Evolutionary conservation across 1,140 invertebrate genomes (phyloP).

Genomic region (Eriocheir sinensis): DNA sequence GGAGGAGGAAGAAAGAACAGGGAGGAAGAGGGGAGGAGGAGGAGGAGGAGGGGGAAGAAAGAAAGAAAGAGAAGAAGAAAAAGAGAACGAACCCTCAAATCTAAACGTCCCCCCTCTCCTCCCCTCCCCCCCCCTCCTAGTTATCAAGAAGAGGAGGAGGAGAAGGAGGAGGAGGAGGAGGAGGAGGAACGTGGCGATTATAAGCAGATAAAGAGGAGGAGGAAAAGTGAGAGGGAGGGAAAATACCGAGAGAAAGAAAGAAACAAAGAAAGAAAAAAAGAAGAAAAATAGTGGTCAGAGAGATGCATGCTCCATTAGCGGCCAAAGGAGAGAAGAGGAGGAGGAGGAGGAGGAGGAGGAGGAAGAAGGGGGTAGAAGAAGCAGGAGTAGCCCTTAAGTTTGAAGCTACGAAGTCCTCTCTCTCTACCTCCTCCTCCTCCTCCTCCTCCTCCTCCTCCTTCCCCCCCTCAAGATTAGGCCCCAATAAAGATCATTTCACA

Average conservation of each 20-base stretch:
- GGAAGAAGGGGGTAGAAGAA: background rate
- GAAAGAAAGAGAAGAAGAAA: background rate
- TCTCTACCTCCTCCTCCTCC: background rate
- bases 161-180: background rate
- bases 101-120: background rate
- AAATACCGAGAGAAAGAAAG: background rate
- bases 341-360: constrained; percentile 16
- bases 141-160: background rate
- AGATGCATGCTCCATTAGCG: constrained; percentile 44
- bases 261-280: constrained; percentile 23
- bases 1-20: background rate
- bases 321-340: background rate
- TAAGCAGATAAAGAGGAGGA: background rate
- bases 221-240: background rate
- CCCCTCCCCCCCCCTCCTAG: background rate
- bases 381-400: background rate
- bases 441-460: background rate
- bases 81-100: background rate
- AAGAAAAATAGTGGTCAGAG: constrained; percentile 26
- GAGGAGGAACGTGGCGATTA: background rate
- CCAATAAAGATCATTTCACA: constrained; percentile 52
- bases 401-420: background rate
- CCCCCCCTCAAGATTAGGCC: constrained; percentile 40
- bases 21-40: constrained; percentile 12
- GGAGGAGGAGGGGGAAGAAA: constrained; percentile 19